These are phyloP conservation scores for Upupa epops DNA, from an alignment of 2,113 vertebrate species.

Conservation along the genomic window DNA sequence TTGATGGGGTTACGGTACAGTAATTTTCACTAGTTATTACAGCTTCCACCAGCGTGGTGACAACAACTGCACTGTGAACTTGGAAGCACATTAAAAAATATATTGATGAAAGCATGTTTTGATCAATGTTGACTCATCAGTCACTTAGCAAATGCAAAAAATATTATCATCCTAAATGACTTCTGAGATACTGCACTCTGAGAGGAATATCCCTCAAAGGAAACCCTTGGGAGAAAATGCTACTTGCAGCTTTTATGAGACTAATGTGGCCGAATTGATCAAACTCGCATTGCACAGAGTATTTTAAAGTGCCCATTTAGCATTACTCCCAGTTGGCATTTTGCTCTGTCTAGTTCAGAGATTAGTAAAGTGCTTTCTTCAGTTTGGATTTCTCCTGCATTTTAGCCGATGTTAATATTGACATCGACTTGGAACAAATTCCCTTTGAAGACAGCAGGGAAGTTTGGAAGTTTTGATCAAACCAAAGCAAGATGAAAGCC, in stretches of 20 bases:
- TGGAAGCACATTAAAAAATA: neutral
- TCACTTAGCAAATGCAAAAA: constrained; percentile 30
- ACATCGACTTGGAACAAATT: neutral
- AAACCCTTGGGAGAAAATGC: constrained; percentile 34
- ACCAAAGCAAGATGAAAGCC: neutral
- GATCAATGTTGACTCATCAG: constrained; percentile 11
- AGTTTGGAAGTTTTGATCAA: neutral
- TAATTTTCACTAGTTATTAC: neutral
- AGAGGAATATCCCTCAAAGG: constrained; percentile 9
- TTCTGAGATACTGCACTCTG: constrained; percentile 8
- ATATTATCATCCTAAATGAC: constrained; percentile 13
- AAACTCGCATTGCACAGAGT: neutral
- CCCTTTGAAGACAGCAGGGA: constrained; percentile 2
- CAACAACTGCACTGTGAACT: neutral
- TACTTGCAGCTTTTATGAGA: constrained; percentile 30
- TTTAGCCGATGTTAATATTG: constrained; percentile 27
- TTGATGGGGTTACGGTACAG: neutral
- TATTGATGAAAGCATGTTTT: neutral
- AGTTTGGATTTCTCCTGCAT: neutral
- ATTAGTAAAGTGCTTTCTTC: constrained; percentile 19
- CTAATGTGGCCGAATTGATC: constrained; percentile 51
- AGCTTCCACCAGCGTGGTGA: neutral
- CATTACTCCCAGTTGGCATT: neutral
- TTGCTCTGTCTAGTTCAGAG: neutral
- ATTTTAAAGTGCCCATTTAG: constrained; percentile 30